Evolutionary conservation across 1,140 invertebrate species (phyloP), one percentile per base, ranked within the genome.

Genomic region (Polypedilum pembai): DNA sequence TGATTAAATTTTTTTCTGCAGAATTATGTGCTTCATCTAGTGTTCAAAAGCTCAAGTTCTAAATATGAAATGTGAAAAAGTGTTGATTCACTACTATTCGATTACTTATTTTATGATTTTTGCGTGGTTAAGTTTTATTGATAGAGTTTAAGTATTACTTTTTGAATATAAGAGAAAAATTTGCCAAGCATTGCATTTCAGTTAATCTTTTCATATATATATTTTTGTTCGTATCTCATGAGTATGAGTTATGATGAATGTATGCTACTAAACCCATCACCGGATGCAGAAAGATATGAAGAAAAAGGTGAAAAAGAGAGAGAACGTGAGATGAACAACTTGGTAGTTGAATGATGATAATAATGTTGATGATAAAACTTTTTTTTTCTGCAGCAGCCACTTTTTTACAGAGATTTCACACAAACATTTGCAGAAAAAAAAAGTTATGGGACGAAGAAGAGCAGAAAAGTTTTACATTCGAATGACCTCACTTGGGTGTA

Each of bases 401-500:
- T 8, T 45, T 45, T 15, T 15, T 45, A 45, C 15, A 8, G 15
- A 45, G 24, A 33, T 33, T 45, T 12, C 41, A 45, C 45, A 15
- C 12, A 56, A 56, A 56, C n/a, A 56, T 12, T 56, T 56, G 12
- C 45, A n/a, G 41, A 15, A 56, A 56, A 33, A 33, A 33, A 33
- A 33, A 33, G 24, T 56, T 56, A 56, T 15, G 45, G 15, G 24
- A 56, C 15, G 45, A 56, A 56, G 10, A 12, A 56, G 45, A 12
- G n/a, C n/a, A 56, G 12, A n/a, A 56, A 56, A 56, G 24, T 12
- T 12, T 12, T 12, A 56, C 12, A 56, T 4, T n/a, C 12, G 41
- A 56, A 56, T 56, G 45, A 56, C 45, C 45, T 56, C 45, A 56
- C 45, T 56, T 56, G 45, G n/a, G n/a, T 56, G 45, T n/a, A 45